Evolutionary conservation across 2,797 vertebrate genomes (phyloP).

Genomic region (Kryptopterus vitreolus): DNA sequence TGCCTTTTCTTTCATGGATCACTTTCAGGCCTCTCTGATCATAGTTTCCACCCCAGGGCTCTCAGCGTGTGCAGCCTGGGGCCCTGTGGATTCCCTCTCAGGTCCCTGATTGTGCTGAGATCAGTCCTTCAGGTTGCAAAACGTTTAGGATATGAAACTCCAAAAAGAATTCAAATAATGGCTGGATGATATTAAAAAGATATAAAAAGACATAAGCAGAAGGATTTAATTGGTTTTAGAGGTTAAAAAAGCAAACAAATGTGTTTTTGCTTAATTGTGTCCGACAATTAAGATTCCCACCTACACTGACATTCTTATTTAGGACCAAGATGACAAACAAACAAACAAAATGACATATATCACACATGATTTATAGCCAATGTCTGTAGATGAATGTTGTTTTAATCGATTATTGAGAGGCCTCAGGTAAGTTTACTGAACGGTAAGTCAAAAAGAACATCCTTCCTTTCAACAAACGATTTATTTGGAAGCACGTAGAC

Average conservation of each 20-base stretch:
- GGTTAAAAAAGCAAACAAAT: not conserved
- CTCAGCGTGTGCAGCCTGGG: slow-evolving; percentile 5
- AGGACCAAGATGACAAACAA: no score
- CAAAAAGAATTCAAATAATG: not conserved
- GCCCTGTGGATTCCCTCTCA: slow-evolving; percentile 3
- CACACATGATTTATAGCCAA: no score
- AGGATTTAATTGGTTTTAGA: not conserved
- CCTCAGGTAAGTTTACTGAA: not conserved
- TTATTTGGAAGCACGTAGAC: not conserved
- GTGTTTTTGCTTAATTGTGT: no score
- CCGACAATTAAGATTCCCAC: no score
- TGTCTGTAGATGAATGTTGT: no score
- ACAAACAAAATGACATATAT: not conserved
- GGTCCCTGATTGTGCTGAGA: slow-evolving; percentile 9
- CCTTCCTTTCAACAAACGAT: slow-evolving; percentile 12
- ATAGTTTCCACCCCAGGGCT: slow-evolving; percentile 26
- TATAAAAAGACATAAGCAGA: not conserved
- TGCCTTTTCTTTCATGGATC: slow-evolving; percentile 28
- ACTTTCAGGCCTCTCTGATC: slow-evolving; percentile 44
- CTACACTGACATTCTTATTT: not conserved
- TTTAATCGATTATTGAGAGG: no score
- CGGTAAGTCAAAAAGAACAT: slow-evolving; percentile 4
- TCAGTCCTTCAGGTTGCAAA: slow-evolving; percentile 8
- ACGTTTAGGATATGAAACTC: not conserved
- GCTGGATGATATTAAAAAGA: not conserved